Percentiles rank a stretch among this genome's conserved stretches.
Conservation (phyloP, 2,888 invertebrate species). For the Cataglyphis altisquamis region DNA sequence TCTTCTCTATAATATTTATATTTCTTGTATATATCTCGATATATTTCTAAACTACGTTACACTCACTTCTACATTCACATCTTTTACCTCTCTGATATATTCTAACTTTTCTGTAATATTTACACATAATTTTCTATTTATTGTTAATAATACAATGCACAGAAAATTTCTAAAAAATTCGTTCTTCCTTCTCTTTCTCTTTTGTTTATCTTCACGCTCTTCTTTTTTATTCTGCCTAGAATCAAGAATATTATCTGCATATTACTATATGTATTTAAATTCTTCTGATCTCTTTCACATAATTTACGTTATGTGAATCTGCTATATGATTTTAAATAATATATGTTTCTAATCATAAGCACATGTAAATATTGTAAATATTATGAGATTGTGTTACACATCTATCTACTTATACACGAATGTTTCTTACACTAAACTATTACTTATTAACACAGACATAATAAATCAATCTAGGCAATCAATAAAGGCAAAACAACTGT, state of each 20-base stretch:
- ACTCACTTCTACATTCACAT: neutral
- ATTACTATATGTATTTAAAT: neutral
- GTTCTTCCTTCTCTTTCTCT: neutral
- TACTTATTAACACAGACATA: neutral
- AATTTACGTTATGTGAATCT: neutral
- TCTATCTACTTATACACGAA: neutral
- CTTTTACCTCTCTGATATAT: neutral
- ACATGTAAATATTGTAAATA: conserved; percentile 9
- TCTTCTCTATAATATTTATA: conserved; percentile 23
- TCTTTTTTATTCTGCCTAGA: neutral
- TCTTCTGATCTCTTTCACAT: conserved; percentile 12
- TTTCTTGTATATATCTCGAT: neutral
- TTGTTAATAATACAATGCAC: neutral
- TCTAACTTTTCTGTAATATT: conserved; percentile 34
- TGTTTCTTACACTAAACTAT: neutral
- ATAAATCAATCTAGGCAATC: neutral
- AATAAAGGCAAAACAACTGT: neutral
- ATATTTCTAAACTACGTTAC: conserved; percentile 1
- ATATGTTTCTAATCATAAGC: neutral
- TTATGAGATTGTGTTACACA: conserved; percentile 3
- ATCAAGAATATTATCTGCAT: conserved; percentile 7
- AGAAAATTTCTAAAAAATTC: neutral
- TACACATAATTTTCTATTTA: conserved; percentile 10
- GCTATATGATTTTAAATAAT: neutral
- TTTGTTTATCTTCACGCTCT: neutral